Percentiles rank a stretch among this genome's conserved stretches.
These are phyloP conservation scores for Lasioglossum vierecki DNA, from an alignment of 2,888 invertebrate species.

Conservation along the genomic window DNA sequence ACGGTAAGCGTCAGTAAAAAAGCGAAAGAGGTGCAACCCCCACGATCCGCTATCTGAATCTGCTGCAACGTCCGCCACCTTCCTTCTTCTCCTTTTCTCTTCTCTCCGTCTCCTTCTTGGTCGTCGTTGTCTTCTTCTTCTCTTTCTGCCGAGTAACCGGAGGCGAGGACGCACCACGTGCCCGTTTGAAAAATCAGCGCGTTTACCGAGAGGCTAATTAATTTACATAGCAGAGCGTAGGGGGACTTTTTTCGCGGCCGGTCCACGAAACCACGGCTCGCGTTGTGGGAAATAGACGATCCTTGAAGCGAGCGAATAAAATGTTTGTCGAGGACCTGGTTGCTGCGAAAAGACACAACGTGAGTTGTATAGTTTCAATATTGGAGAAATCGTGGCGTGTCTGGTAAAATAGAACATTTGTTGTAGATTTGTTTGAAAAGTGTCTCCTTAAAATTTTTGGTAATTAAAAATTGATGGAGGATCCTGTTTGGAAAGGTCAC, in stretches of 20 bases:
- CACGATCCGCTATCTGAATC: constrained; percentile 74
- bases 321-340: too few species aligned
- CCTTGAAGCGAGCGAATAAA: background rate
- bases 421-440: background rate
- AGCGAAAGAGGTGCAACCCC: constrained; percentile 64
- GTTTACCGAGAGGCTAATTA: constrained; percentile 79
- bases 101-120: constrained; percentile 32
- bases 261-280: background rate
- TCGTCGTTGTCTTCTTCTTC: constrained; percentile 22
- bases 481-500: background rate
- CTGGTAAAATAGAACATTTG: too few species aligned
- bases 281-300: constrained; percentile 32
- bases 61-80: constrained; percentile 63
- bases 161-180: constrained; percentile 70
- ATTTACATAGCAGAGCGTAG: constrained; percentile 78
- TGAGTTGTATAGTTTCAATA: too few species aligned
- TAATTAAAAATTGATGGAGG: background rate
- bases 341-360: too few species aligned
- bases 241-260: constrained; percentile 30
- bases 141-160: constrained; percentile 48
- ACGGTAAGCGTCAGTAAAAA: constrained; percentile 54
- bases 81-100: constrained; percentile 31
- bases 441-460: background rate
- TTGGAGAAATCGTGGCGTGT: too few species aligned
- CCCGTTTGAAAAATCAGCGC: constrained; percentile 76